Percentiles rank a stretch among this genome's conserved stretches.
Evolutionary conservation across 2,888 invertebrate genomes (phyloP).

Genomic region (Dasysyrphus tricinctus): DNA sequence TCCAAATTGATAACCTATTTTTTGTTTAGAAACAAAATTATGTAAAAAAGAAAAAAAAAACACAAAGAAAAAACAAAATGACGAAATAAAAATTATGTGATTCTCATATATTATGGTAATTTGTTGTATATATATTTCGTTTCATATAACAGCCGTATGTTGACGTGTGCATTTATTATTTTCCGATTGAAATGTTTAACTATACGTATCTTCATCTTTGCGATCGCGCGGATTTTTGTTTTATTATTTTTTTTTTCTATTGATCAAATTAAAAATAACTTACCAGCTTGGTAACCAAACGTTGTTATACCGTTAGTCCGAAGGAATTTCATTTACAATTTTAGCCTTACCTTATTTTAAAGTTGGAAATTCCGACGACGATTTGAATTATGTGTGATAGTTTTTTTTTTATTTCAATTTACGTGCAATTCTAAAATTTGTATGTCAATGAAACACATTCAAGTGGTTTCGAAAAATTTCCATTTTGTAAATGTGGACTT

Average conservation of each 20-base stretch:
- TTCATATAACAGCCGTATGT: conserved; percentile 79
- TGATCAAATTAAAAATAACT: conserved; percentile 79
- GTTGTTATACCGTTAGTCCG: conserved; percentile 83
- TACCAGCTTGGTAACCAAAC: conserved; percentile 82
- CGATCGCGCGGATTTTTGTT: conserved; percentile 77
- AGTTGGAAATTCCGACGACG: conserved; percentile 77
- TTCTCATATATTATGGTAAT: conserved; percentile 55
- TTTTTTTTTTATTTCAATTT: background rate
- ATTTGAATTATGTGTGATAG: conserved; percentile 10
- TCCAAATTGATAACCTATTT: conserved; percentile 84
- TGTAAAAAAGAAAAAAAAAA: conserved; percentile 75
- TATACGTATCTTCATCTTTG: conserved; percentile 75
- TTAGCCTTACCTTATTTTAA: conserved; percentile 82
- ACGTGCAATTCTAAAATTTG: background rate
- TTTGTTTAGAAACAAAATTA: conserved; percentile 74
- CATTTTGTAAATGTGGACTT: background rate
- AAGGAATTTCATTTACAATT: conserved; percentile 78
- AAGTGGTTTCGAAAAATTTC: background rate
- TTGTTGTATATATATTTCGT: conserved; percentile 72
- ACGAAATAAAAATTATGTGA: conserved; percentile 73
- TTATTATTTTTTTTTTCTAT: conserved; percentile 60
- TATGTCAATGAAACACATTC: background rate
- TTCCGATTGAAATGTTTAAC: conserved; percentile 39
- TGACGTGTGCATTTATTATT: conserved; percentile 81
- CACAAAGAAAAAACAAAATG: conserved; percentile 70